These are phyloP conservation scores for Todus mexicanus DNA, from an alignment of 2,797 vertebrate genomes.

Conservation along the genomic window DNA sequence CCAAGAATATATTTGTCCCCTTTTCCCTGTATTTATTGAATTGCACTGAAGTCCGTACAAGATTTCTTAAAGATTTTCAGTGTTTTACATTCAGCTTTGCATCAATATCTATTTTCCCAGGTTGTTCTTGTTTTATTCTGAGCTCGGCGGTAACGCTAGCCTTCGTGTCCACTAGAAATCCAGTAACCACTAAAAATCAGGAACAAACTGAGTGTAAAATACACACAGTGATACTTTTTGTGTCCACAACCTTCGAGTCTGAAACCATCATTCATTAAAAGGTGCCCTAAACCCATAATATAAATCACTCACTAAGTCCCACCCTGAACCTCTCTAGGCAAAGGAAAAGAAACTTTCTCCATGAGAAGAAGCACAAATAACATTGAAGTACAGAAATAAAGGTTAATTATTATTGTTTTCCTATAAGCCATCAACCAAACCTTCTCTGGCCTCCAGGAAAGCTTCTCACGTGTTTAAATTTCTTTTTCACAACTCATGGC, in stretches of 20 bases:
- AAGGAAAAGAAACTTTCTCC: not conserved
- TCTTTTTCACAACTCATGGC: not conserved
- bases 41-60: not conserved
- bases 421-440: not conserved
- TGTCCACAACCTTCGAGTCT: not conserved
- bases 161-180: not conserved
- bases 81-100: not conserved
- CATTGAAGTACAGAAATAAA: not conserved
- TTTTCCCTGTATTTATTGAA: not conserved
- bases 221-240: not conserved
- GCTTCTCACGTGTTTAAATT: not conserved
- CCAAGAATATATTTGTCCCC: not conserved
- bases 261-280: not conserved
- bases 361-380: not conserved
- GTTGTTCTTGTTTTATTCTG: not conserved
- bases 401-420: not conserved
- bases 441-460: not conserved
- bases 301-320: not conserved
- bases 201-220: not conserved
- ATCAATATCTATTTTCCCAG: not conserved
- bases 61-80: not conserved
- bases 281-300: not conserved
- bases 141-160: not conserved
- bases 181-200: not conserved
- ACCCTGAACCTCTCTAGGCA: not conserved